Conservation (phyloP, 1,140 invertebrate species). For the Drosophila nikananu region DNA sequence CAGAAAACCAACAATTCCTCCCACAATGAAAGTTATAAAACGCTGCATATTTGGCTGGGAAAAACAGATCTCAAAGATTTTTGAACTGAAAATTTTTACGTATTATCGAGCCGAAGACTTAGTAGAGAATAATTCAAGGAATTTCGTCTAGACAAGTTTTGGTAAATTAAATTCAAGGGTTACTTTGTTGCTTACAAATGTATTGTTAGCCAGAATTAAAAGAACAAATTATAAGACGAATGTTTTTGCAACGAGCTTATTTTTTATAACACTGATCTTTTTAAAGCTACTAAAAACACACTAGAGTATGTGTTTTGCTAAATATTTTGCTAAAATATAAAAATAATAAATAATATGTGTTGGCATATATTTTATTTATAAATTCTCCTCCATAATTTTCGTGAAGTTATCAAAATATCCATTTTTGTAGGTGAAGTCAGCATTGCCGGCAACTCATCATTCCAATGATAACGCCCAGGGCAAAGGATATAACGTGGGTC, state of each 20-base stretch:
- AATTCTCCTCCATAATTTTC: slow-evolving; percentile 1
- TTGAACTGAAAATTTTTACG: slow-evolving; percentile 1
- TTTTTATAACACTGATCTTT: no score
- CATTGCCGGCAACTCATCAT: slow-evolving; percentile 50
- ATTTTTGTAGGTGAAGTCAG: background rate
- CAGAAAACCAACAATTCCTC: slow-evolving; percentile 42
- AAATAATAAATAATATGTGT: background rate
- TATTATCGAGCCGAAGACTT: background rate
- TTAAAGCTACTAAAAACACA: background rate
- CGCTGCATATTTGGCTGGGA: slow-evolving; percentile 30
- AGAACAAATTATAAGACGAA: no score
- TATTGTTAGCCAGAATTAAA: no score
- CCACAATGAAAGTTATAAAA: slow-evolving; percentile 48
- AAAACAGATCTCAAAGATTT: background rate
- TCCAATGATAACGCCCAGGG: slow-evolving; percentile 48
- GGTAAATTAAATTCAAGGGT: background rate
- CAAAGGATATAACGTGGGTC: slow-evolving; percentile 61
- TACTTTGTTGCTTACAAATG: background rate
- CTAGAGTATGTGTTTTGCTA: no score
- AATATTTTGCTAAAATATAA: no score
- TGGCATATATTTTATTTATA: background rate
- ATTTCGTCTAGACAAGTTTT: background rate
- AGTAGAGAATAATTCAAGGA: background rate
- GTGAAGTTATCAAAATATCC: background rate
- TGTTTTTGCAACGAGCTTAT: no score